These are phyloP conservation scores for Neogobius melanostomus DNA, from an alignment of 2,113 vertebrate species.

Conservation along the genomic window DNA sequence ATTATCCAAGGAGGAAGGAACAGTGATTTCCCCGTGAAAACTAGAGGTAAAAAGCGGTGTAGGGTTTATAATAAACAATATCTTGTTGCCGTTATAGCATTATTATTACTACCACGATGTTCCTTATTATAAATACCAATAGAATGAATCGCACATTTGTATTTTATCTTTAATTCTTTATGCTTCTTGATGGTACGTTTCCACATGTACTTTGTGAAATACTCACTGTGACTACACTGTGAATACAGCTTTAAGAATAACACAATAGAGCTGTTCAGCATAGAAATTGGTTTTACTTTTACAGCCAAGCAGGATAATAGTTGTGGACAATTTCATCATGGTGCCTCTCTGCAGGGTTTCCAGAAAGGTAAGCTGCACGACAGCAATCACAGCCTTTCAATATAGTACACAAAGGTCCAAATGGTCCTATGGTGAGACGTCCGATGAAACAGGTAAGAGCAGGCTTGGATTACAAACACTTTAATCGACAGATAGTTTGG, in stretches of 20 bases:
- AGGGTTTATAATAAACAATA: no score
- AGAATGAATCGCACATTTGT: background rate
- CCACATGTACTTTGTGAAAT: background rate
- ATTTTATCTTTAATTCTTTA: background rate
- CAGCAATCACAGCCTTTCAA: slow-evolving; percentile 43
- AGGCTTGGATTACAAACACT: slow-evolving; percentile 37
- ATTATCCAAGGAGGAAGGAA: no score
- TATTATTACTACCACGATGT: no score
- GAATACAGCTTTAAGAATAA: background rate
- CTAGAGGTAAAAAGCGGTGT: no score
- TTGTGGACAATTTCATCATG: slow-evolving; percentile 29
- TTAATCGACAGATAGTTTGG: slow-evolving; percentile 47
- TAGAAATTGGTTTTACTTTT: background rate
- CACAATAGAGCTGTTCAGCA: background rate
- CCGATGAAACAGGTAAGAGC: slow-evolving; percentile 42
- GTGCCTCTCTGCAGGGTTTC: slow-evolving; percentile 10
- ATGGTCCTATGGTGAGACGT: slow-evolving; percentile 18
- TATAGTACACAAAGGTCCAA: slow-evolving; percentile 31
- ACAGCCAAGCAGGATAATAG: slow-evolving; percentile 2
- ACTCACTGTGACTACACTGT: background rate
- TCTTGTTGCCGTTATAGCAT: no score
- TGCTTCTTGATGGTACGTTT: background rate
- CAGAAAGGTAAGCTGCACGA: slow-evolving; percentile 21
- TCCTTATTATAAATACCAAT: no score
- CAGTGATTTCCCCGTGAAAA: no score